These are phyloP conservation scores for Synergus umbraculus DNA, from an alignment of 2,888 invertebrate species.

Conservation along the genomic window DNA sequence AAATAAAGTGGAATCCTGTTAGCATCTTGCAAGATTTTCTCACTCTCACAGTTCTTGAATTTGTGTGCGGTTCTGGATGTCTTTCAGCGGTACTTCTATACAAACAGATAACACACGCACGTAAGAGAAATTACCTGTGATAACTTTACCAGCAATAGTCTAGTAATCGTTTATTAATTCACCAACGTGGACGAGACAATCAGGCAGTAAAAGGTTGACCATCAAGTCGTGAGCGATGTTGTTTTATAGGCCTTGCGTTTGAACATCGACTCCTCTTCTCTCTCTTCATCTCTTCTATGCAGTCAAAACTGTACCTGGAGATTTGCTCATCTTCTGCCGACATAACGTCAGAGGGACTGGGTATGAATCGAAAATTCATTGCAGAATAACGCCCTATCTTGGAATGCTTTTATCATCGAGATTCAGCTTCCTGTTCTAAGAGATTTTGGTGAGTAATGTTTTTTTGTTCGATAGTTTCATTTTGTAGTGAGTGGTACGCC, in stretches of 20 bases:
- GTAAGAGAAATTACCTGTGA: not conserved
- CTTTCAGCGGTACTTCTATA: not conserved
- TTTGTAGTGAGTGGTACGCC: not conserved
- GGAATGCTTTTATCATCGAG: not conserved
- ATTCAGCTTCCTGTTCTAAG: not conserved
- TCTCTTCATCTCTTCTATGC: not conserved
- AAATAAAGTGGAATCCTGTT: not conserved
- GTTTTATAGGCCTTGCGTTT: not conserved
- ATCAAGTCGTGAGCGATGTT: not conserved
- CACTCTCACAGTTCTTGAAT: not conserved
- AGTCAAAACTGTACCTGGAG: not conserved
- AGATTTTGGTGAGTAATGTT: constrained; percentile 17
- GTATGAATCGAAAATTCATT: not conserved
- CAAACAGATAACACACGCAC: constrained; percentile 10
- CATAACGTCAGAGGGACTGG: not conserved
- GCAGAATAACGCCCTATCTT: not conserved
- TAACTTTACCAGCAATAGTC: not conserved
- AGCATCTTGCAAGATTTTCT: not conserved
- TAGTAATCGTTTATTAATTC: not conserved
- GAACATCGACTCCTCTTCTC: constrained; percentile 8
- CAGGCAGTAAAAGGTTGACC: not conserved
- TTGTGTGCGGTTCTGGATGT: constrained; percentile 6
- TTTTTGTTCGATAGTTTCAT: not conserved
- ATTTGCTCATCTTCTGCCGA: not conserved
- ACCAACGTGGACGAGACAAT: not conserved